Evolutionary conservation across 2,888 invertebrate genomes (phyloP), one percentile per base, ranked within the genome.

Genomic region (Cheilosia grossa): DNA sequence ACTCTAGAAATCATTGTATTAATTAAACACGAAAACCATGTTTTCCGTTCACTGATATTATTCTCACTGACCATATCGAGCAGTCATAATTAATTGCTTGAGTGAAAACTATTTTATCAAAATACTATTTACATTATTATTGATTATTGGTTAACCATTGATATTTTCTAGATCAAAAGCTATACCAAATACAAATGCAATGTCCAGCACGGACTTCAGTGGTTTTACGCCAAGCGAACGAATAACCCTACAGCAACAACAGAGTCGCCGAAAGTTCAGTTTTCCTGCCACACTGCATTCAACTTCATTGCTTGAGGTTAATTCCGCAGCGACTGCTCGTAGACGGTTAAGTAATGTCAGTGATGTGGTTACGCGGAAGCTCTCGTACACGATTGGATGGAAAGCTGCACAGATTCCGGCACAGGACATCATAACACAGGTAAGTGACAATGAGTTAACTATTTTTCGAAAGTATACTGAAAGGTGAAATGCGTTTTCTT

Each of bases 291-390:
- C 93, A 1, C 88, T 94, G 5, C 92, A 93, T 75, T 90, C 92
- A 4, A 79, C 91, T 6, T 89, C 91, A 0, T 80, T 92, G 27
- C 86, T 92, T 2, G 90, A 90, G 67, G 89, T 91, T 27, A 89
- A 89, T 42, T 89, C 89, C 17, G 87, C 88, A 63, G 90, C 92
- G 21, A 91, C 93, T 10, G 92, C 93, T 0, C 90, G 93, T 19
- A 91, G 97, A 42, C 93, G 96, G 47, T 95, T 97, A 89, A 96
- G 96, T 92, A 96, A 96, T 88, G 95, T 95, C 49, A 94, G 95
- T 87, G 95, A 95, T 89, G 94, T 90, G 15, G 96, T 97, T 6
- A 94, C 96, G 24, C 93, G 97, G n/a, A 95, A 96, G 73, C 93
- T 97, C 49, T 97, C 97, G 2, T 95, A 95, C 61, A 96, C 96